phyloP scores from a whole-genome alignment of 1,140 invertebrate species.

The Trichonephila clavata region DNA sequence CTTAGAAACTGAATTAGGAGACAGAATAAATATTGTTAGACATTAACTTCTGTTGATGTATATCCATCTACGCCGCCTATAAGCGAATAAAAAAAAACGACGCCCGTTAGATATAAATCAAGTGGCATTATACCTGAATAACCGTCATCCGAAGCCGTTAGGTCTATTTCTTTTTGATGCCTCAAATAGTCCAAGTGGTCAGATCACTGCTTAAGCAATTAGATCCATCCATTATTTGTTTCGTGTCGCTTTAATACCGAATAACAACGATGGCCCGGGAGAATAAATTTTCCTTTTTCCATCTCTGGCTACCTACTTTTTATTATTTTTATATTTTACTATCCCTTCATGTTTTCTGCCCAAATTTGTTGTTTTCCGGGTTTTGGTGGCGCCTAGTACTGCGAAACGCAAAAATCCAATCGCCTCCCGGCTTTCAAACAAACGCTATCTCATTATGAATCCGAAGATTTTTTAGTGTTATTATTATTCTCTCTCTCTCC shows the following conservation, averaged over 20 bases:
- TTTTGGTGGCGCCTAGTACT: slow-evolving; percentile 33
- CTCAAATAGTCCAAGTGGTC: slow-evolving; percentile 61
- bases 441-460: slow-evolving; percentile 75
- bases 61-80: neutral
- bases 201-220: slow-evolving; percentile 76
- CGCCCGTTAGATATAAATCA: slow-evolving; percentile 61
- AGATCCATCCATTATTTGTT: slow-evolving; percentile 73
- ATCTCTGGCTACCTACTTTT: neutral
- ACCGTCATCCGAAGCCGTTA: slow-evolving; percentile 43
- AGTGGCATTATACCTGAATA: slow-evolving; percentile 67
- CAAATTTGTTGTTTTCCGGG: slow-evolving; percentile 69
- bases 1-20: neutral
- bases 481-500: slow-evolving; percentile 34
- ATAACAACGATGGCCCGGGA: slow-evolving; percentile 65
- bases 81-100: neutral
- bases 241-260: slow-evolving; percentile 75
- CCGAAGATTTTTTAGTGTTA: slow-evolving; percentile 32
- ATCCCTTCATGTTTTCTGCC: slow-evolving; percentile 57
- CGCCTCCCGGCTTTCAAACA: slow-evolving; percentile 71
- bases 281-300: slow-evolving; percentile 60
- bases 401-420: slow-evolving; percentile 72
- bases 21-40: neutral
- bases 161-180: slow-evolving; percentile 59
- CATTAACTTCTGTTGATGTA: slow-evolving; percentile 23
- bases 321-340: slow-evolving; percentile 26